These are phyloP conservation scores for Anomalospiza imberbis DNA, from an alignment of 2,797 vertebrate genomes.

Conservation along the genomic window DNA sequence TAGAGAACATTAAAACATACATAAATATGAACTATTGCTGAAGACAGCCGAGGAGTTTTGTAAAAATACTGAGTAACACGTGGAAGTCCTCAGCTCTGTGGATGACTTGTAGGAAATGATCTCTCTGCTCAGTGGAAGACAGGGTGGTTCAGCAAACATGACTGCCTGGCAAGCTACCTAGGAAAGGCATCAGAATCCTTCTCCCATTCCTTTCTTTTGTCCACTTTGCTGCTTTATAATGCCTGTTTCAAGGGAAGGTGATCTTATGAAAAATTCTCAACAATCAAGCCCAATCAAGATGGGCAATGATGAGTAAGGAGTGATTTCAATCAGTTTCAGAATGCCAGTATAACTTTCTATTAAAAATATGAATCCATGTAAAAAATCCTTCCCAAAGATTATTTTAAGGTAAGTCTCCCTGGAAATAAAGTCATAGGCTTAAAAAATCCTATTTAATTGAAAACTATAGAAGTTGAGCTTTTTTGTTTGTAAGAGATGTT, in stretches of 20 bases:
- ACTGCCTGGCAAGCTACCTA: neutral
- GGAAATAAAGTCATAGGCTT: neutral
- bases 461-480: neutral
- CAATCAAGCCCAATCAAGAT: neutral
- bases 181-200: neutral
- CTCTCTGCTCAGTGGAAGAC: neutral
- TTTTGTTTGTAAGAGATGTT: neutral
- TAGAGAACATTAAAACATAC: neutral
- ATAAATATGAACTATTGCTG: neutral
- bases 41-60: neutral
- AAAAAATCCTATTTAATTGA: neutral
- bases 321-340: neutral
- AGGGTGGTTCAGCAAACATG: neutral
- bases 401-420: neutral
- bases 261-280: neutral
- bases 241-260: neutral
- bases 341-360: neutral
- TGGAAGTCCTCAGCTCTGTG: neutral
- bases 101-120: neutral
- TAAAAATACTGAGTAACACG: neutral
- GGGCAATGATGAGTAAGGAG: neutral
- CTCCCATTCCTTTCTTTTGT: neutral
- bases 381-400: neutral
- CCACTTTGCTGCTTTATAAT: neutral
- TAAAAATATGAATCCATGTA: neutral